Evolutionary conservation across 2,888 invertebrate species (phyloP), one percentile per base, ranked within the genome.

Genomic region (Eristalis arbustorum): DNA sequence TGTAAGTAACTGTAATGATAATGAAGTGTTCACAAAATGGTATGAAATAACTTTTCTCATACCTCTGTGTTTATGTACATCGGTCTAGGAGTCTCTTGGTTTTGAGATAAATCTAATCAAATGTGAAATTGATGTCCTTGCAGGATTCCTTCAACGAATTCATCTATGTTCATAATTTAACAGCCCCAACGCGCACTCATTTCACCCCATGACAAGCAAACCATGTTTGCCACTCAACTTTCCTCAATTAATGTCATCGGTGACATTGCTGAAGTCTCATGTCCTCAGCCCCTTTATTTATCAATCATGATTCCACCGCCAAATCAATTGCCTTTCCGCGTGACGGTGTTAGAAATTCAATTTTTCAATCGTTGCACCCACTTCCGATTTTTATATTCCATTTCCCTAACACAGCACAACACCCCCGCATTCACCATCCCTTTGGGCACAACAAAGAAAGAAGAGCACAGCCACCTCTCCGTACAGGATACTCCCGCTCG

Each of bases 341-440:
- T 69, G 77, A 71, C 68, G 85, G 76, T 69, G 72, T 71, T 85
- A 77, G 63, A 68, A 77, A 85, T 82, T 77, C 72, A 77, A 85
- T 82, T 77, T 82, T 73, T 73, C 69, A 69, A 77, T 74, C 84
- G 77, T 82, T 82, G 73, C 77, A 67, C 63, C 72, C 64, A 56
- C 25, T 74, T 64, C 68, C 61, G 69, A 64, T 82, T 85, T 81
- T 76, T 72, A 76, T 76, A 72, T 76, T 74, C 25, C 66, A 62
- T 72, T 69, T 62, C 34, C 67, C 61, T n/a, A 13, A 2, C 13
- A 28, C 18, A 13, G 14, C 22, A 8, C 14, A 22, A 31, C 61
- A 28, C 34, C 22, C 14, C n/a, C n/a, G 1, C 14, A 49, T 2
- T 8, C 49, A 49, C 18, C n/a, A n/a, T n/a, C n/a, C n/a, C n/a